phyloP scores from a whole-genome alignment of 2,113 vertebrate genomes.

The Carassius auratus region DNA sequence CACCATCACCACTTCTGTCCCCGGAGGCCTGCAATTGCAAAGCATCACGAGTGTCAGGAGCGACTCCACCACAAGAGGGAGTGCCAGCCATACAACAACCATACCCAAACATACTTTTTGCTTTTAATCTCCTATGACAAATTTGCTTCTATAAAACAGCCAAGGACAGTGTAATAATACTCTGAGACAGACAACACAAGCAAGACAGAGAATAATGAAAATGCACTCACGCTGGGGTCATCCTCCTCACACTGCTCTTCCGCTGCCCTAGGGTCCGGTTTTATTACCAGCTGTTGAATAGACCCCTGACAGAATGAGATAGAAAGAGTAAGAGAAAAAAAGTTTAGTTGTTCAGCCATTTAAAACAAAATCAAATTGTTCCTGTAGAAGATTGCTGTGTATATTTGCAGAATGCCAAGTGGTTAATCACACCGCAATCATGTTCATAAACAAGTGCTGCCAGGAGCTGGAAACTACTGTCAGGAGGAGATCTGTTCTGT shows the following conservation, averaged over 20 bases:
- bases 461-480: not conserved
- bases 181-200: not conserved
- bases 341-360: not conserved
- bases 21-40: slow-evolving; percentile 81
- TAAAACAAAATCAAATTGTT: not conserved
- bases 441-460: not conserved
- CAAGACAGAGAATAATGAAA: not conserved
- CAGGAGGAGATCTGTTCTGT: not conserved
- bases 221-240: slow-evolving; percentile 85
- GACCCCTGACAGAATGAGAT: slow-evolving; percentile 80
- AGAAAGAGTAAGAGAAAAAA: not conserved
- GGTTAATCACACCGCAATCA: slow-evolving; percentile 9
- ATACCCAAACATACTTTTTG: not conserved
- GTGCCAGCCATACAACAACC: too few species aligned
- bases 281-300: slow-evolving; percentile 88
- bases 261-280: slow-evolving; percentile 78
- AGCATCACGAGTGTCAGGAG: not conserved
- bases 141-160: not conserved
- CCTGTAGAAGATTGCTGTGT: not conserved
- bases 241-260: slow-evolving; percentile 92
- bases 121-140: not conserved
- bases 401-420: not conserved
- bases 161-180: slow-evolving; percentile 21
- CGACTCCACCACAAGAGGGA: slow-evolving; percentile 25
- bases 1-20: slow-evolving; percentile 81